Conservation (phyloP, 2,113 vertebrate species). For the Oxyura jamaicensis region DNA sequence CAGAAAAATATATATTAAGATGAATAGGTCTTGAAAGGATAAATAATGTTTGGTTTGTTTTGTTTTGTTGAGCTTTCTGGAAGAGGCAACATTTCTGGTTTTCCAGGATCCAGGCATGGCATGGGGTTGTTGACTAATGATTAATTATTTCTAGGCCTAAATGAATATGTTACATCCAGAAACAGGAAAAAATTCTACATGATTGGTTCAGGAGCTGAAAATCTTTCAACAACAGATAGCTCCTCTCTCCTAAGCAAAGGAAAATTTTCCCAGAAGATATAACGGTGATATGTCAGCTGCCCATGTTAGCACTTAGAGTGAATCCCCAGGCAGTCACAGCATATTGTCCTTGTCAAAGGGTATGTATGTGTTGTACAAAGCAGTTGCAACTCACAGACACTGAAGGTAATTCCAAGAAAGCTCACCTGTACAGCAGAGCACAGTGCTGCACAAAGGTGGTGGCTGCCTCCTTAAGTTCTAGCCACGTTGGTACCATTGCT, state of each 20-base stretch:
- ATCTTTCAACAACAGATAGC: background rate
- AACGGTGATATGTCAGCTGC: background rate
- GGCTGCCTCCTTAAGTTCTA: background rate
- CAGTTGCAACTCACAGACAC: background rate
- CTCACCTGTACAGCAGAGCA: background rate
- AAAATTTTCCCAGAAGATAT: background rate
- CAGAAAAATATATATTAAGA: background rate
- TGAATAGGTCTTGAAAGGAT: background rate
- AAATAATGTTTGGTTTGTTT: background rate
- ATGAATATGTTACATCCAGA: background rate
- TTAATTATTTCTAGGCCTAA: background rate
- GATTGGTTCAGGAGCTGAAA: background rate
- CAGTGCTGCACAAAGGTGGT: background rate
- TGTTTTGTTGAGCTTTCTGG: background rate
- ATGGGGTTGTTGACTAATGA: background rate
- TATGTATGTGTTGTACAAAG: background rate
- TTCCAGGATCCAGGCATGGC: background rate
- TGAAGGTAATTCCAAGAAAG: background rate
- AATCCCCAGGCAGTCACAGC: background rate
- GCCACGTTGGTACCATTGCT: background rate
- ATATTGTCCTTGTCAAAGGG: background rate
- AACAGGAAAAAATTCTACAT: background rate
- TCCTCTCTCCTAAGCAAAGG: background rate
- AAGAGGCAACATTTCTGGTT: background rate
- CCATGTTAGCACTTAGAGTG: background rate